Conservation (phyloP, 2,113 vertebrate species). For the Gambusia holbrooki region DNA sequence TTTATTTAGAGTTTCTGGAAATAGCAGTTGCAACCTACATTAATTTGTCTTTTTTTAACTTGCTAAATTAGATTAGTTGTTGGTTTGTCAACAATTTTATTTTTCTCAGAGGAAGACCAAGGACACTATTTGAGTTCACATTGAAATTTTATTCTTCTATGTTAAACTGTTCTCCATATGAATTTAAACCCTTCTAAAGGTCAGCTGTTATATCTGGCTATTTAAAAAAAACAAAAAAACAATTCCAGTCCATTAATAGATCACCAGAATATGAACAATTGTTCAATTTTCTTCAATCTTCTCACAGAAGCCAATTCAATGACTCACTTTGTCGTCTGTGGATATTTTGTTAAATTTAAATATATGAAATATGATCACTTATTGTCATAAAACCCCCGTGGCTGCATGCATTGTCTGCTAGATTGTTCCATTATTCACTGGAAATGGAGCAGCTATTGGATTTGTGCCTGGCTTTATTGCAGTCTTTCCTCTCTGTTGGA, state of each 20-base stretch:
- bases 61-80: not conserved
- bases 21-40: not conserved
- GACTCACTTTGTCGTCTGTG: not conserved
- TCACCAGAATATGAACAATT: not conserved
- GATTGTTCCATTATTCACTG: slow-evolving; percentile 15
- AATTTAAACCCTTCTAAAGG: not conserved
- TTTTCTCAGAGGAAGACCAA: too few species aligned
- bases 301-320: not conserved
- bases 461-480: slow-evolving; percentile 16
- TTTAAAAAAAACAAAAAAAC: not conserved
- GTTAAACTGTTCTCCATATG: not conserved
- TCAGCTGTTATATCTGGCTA: not conserved
- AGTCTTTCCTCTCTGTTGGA: slow-evolving; percentile 5
- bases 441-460: not conserved
- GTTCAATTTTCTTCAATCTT: not conserved
- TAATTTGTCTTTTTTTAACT: not conserved
- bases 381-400: not conserved
- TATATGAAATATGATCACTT: slow-evolving; percentile 17
- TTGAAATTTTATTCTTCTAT: not conserved
- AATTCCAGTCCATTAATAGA: not conserved
- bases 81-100: not conserved
- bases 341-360: slow-evolving; percentile 4
- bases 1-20: not conserved
- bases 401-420: not conserved
- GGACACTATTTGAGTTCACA: not conserved